Base-by-base conservation (phyloP, 2,888 invertebrate species). In the Hipparchia semele region DNA sequence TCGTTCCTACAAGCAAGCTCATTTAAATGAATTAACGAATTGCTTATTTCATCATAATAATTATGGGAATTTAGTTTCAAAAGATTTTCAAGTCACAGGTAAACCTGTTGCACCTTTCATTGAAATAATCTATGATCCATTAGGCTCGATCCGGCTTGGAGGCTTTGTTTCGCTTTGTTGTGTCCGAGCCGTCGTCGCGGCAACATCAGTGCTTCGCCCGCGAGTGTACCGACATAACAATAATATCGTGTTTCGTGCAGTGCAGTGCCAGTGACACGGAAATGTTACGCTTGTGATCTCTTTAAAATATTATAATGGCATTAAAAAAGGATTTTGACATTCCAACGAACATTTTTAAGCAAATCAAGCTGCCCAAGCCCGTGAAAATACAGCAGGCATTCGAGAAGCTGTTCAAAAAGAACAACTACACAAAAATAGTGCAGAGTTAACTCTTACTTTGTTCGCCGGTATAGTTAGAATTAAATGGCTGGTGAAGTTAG, bases 401-500 rank as follows among this genome's bases (percentile, higher is more conserved):
- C 82, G 92, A 92, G 76, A 92, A 88, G 81, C 81, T 92, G 74
- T 93, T 94, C 85, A 91, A 92, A 85, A 90, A 88, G 86, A 92
- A 90, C 80, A 91, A 84, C 82, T 93, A 94, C 82, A 92, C 89
- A 12, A 94, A 94, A 91, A 94, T 94, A 86, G 92, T 88, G 85
- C 90, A 92, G 83, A 92, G 89, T 88, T 93, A 88, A 86, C 76
- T 23, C 23, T 79, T 71, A 51, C 51, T 70, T 69, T n/a, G 58
- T 68, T 70, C 72, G 75, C 75, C 81, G 71, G 67, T 77, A 81
- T 82, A 81, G 83, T 69, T 69, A 54, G 53, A 69, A 84, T 82
- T 92, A 92, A 91, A 94, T 94, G 93, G 94, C 94, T 78, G 91
- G 92, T 90, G 92, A 91, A 83, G 81, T 86, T 82, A 86, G 84